These are phyloP conservation scores for Bellardia pandia DNA, from an alignment of 2,888 invertebrate genomes.

Conservation along the genomic window DNA sequence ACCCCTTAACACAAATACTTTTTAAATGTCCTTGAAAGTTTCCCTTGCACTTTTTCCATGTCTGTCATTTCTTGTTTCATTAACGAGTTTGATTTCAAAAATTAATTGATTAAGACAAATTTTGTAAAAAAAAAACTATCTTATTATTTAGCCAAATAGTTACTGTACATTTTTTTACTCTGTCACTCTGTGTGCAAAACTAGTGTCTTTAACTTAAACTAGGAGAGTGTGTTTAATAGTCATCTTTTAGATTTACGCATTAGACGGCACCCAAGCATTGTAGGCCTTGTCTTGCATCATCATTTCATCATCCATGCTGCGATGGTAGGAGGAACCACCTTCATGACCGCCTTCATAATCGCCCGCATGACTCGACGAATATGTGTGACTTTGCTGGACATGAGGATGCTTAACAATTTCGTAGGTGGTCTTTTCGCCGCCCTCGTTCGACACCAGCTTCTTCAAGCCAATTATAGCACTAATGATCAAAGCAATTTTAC, in stretches of 20 bases:
- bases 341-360: slow-evolving; percentile 86
- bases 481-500: slow-evolving; percentile 92
- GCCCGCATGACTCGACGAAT: slow-evolving; percentile 88
- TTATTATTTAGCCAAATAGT: not conserved
- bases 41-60: too few species aligned
- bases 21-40: too few species aligned
- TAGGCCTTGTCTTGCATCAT: slow-evolving; percentile 88
- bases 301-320: slow-evolving; percentile 86
- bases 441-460: slow-evolving; percentile 89
- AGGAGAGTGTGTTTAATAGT: not conserved
- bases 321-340: slow-evolving; percentile 86
- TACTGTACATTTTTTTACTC: not conserved
- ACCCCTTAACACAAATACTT: too few species aligned
- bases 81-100: too few species aligned
- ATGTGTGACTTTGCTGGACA: slow-evolving; percentile 90
- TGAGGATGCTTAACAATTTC: slow-evolving; percentile 95
- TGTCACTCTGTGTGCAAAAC: not conserved
- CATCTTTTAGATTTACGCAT: slow-evolving; percentile 58
- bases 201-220: slow-evolving; percentile 31
- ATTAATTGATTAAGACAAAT: too few species aligned
- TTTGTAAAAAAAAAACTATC: not conserved
- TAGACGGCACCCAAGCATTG: slow-evolving; percentile 85
- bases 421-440: slow-evolving; percentile 91
- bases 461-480: slow-evolving; percentile 92
- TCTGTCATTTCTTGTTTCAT: too few species aligned